Percentiles rank a stretch among this genome's conserved stretches.
These are phyloP conservation scores for Drosophila recens DNA, from an alignment of 2,888 invertebrate species.

Conservation along the genomic window DNA sequence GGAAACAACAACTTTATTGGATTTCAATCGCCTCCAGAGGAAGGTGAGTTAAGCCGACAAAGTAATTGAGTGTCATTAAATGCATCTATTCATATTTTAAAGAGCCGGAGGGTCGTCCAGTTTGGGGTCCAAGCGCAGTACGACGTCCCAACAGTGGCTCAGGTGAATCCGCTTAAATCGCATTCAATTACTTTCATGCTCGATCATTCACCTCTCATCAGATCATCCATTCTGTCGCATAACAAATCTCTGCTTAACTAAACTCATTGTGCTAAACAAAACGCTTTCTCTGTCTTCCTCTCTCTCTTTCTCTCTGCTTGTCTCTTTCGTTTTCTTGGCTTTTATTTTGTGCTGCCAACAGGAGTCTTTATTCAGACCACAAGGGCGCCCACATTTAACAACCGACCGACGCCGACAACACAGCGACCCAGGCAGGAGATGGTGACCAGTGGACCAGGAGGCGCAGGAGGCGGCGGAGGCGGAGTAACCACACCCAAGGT, in stretches of 20 bases:
- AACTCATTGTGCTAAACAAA: conserved; percentile 11
- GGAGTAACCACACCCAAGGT: conserved; percentile 66
- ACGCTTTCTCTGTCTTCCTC: conserved; percentile 10
- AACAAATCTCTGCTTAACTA: conserved; percentile 18
- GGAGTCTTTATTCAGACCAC: not conserved
- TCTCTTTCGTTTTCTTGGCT: not conserved
- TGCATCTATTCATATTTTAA: not conserved
- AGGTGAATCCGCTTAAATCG: conserved; percentile 16
- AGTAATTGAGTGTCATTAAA: not conserved
- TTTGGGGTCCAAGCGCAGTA: conserved; percentile 17
- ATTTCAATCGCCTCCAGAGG: conserved; percentile 8
- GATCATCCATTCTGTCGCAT: conserved; percentile 15
- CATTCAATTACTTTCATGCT: not conserved
- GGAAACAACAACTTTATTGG: not conserved
- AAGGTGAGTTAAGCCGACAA: not conserved
- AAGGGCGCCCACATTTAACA: conserved; percentile 1
- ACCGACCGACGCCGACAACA: not conserved
- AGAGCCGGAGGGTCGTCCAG: conserved; percentile 5
- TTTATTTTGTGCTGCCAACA: not conserved
- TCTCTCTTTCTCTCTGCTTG: conserved; percentile 11
- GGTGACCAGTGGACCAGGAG: not conserved
- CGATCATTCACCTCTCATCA: not conserved
- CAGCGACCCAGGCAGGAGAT: not conserved
- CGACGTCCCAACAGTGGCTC: conserved; percentile 1
- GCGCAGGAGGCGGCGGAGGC: too few species aligned